Evolutionary conservation across 2,888 invertebrate genomes (phyloP), one percentile per base, ranked within the genome.

Genomic region (Lymantria dispar): DNA sequence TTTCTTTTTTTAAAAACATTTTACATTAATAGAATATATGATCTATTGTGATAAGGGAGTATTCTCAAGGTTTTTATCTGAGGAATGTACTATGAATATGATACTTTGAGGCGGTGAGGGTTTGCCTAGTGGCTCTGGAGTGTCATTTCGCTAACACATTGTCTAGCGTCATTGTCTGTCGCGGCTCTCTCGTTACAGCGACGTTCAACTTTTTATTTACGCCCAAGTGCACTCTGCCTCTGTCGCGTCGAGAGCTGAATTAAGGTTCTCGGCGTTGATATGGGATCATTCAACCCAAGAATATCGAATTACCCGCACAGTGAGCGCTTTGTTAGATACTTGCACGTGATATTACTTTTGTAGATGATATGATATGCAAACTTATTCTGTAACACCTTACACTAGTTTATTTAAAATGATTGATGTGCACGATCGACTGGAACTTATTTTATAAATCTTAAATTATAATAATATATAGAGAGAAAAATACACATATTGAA

Each of bases 151-250:
- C 85, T 78, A 85, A 83, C 87, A 86, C 85, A 87, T 86, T 88
- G 88, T 87, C 85, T 87, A 82, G 81, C 76, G 77, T 78, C 85
- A 87, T 89, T 87, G 90, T 89, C 83, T 84, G 76, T 70, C 69
- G 76, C 75, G 72, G 74, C 75, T 78, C 78, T 78, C 82, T 83
- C 83, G 83, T 85, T 84, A 88, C 84, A 82, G 69, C 83, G 82
- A 78, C 81, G 87, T 75, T 88, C 87, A 87, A 85, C 87, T 88
- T 89, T 89, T 89, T 91, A 89, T 89, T 91, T 88, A 89, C 88
- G 85, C 87, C 80, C 83, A 87, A 90, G 89, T 88, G 87, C 90
- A 87, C 89, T 89, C 82, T 72, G 82, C 78, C 78, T 82, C 81
- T 80, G 84, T 86, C 80, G 74, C 78, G 81, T 81, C 76, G 80